Percentiles rank a stretch among this genome's conserved stretches.
These are phyloP conservation scores for Timema cristinae DNA, from an alignment of 2,888 invertebrate species.

Conservation along the genomic window DNA sequence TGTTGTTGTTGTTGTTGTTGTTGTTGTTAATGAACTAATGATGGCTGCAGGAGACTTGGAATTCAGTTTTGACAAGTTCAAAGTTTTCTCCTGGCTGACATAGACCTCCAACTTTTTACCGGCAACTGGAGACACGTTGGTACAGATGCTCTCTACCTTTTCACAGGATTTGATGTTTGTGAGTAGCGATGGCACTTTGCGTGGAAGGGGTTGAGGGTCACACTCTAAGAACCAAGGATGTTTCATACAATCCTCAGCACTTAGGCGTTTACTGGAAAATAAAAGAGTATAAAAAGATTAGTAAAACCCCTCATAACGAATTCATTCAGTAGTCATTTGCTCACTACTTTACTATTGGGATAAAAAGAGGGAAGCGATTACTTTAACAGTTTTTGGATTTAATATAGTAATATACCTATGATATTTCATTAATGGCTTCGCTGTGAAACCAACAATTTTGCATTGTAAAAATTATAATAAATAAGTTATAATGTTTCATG, in stretches of 20 bases:
- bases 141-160: background rate
- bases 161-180: background rate
- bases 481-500: too few relatives aligned
- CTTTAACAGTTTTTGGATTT: too few relatives aligned
- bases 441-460: too few relatives aligned
- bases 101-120: background rate
- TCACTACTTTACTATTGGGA: too few relatives aligned
- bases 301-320: too few relatives aligned
- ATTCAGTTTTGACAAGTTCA: background rate
- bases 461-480: too few relatives aligned
- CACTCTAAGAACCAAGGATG: constrained; percentile 78
- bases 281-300: too few relatives aligned
- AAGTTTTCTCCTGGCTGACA: too few relatives aligned
- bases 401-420: too few relatives aligned
- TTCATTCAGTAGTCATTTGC: too few relatives aligned
- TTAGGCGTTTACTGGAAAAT: constrained; percentile 75
- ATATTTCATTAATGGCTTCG: too few relatives aligned
- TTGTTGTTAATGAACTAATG: background rate
- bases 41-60: background rate
- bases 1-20: background rate
- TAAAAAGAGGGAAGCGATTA: too few relatives aligned
- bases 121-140: background rate
- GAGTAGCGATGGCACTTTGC: background rate
- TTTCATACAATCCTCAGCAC: constrained; percentile 81
- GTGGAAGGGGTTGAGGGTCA: constrained; percentile 26